These are phyloP conservation scores for Lasioglossum zephyrum DNA, from an alignment of 2,888 invertebrate genomes.

Conservation along the genomic window DNA sequence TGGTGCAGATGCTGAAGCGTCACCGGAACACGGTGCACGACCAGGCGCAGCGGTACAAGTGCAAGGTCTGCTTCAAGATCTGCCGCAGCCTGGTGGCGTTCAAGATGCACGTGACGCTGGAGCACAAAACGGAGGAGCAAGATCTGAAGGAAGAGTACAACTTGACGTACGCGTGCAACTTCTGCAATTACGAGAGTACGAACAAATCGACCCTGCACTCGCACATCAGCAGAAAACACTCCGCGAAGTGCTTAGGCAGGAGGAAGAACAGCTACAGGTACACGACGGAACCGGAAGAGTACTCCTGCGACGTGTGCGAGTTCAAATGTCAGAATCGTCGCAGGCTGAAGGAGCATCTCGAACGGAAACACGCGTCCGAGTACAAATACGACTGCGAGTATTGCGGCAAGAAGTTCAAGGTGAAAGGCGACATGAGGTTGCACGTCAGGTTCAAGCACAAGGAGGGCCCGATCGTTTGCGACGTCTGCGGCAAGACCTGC, in stretches of 20 bases:
- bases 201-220: slow-evolving; percentile 73
- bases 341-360: slow-evolving; percentile 77
- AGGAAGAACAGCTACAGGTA: slow-evolving; percentile 42
- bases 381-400: slow-evolving; percentile 77
- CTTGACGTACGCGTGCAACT: slow-evolving; percentile 60
- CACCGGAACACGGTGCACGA: slow-evolving; percentile 67
- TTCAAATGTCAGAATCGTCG: slow-evolving; percentile 76
- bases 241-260: slow-evolving; percentile 32
- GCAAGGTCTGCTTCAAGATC: slow-evolving; percentile 73
- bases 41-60: slow-evolving; percentile 68
- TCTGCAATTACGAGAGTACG: slow-evolving; percentile 72
- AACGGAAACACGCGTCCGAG: slow-evolving; percentile 75
- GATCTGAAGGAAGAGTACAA: slow-evolving; percentile 39
- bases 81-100: slow-evolving; percentile 70
- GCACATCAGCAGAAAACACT: slow-evolving; percentile 73
- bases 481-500: slow-evolving; percentile 80
- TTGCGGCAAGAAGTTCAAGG: slow-evolving; percentile 79
- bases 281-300: slow-evolving; percentile 57
- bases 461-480: slow-evolving; percentile 78
- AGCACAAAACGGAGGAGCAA: slow-evolving; percentile 64
- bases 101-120: slow-evolving; percentile 69
- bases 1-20: slow-evolving; percentile 67
- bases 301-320: slow-evolving; percentile 68
- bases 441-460: slow-evolving; percentile 80
- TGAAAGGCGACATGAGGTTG: slow-evolving; percentile 80